phyloP scores from a whole-genome alignment of 2,888 invertebrate species.

The Endomychus coccineus region DNA sequence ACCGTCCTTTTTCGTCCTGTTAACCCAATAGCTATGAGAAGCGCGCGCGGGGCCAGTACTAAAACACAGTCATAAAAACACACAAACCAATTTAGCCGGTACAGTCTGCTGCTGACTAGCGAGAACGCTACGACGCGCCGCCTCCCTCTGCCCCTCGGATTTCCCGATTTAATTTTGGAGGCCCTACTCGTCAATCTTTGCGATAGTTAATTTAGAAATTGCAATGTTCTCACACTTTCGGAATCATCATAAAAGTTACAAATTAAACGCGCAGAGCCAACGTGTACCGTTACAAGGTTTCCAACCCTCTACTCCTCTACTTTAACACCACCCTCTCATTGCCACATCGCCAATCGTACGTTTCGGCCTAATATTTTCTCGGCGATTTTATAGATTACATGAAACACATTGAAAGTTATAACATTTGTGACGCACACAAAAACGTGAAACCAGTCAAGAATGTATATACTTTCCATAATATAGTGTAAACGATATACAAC shows the following conservation, averaged over 20 bases:
- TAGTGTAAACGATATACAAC: too few relatives aligned
- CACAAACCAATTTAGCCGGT: conserved; percentile 47
- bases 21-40: conserved; percentile 44
- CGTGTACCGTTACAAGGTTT: conserved; percentile 3
- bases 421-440: too few relatives aligned
- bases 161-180: conserved; percentile 40
- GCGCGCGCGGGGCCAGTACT: conserved; percentile 44
- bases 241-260: conserved; percentile 35
- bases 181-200: conserved; percentile 40
- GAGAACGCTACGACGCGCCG: conserved; percentile 16
- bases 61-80: conserved; percentile 48
- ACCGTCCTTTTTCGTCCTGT: conserved; percentile 40
- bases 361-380: too few relatives aligned
- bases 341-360: too few relatives aligned
- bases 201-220: conserved; percentile 38
- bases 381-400: too few relatives aligned
- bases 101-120: conserved; percentile 33
- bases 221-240: conserved; percentile 37
- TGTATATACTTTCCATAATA: too few relatives aligned
- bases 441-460: too few relatives aligned
- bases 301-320: too few relatives aligned
- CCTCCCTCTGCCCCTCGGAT: conserved; percentile 25
- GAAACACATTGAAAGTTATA: too few relatives aligned
- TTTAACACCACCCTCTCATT: too few relatives aligned
- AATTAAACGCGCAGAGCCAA: conserved; percentile 26